A percentile compares a stretch with the other conserved stretches of the same genome.
These are phyloP conservation scores for Misgurnus mizolepis DNA, from an alignment of 2,113 vertebrate species.

Conservation along the genomic window DNA sequence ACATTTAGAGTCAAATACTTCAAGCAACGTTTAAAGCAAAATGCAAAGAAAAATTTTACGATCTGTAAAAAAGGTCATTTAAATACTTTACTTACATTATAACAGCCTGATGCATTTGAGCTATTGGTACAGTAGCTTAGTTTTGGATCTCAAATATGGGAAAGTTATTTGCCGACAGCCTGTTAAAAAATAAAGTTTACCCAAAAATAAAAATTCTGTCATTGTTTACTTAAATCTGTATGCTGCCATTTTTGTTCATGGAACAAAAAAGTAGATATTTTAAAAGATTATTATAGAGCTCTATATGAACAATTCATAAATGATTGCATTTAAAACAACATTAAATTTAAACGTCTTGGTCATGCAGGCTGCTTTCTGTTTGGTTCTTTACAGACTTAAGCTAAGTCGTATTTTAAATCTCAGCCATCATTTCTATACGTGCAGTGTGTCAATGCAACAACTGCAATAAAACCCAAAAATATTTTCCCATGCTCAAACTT, in stretches of 20 bases:
- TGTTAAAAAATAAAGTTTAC: conserved; percentile 28
- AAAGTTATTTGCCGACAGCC: conserved; percentile 24
- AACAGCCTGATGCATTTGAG: conserved; percentile 1
- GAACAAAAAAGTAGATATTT: no score
- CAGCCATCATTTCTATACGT: neutral
- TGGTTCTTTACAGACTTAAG: no score
- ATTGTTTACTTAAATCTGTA: neutral
- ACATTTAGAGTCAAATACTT: conserved; percentile 1
- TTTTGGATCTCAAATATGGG: neutral
- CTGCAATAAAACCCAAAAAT: conserved; percentile 6
- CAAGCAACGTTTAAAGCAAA: neutral
- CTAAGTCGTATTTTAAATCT: conserved; percentile 6
- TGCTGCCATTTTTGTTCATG: no score
- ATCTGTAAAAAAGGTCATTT: conserved; percentile 6
- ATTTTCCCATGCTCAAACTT: neutral
- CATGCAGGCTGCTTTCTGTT: no score
- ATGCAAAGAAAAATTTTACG: neutral
- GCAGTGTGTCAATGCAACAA: conserved; percentile 2
- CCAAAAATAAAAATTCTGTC: neutral
- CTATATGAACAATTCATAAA: no score
- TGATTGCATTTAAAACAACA: no score
- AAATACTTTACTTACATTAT: conserved; percentile 4
- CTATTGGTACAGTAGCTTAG: neutral
- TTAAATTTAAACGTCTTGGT: no score
- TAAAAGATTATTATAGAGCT: no score